Conservation (phyloP, 1,140 invertebrate genomes). For the Hyles euphorbiae region DNA sequence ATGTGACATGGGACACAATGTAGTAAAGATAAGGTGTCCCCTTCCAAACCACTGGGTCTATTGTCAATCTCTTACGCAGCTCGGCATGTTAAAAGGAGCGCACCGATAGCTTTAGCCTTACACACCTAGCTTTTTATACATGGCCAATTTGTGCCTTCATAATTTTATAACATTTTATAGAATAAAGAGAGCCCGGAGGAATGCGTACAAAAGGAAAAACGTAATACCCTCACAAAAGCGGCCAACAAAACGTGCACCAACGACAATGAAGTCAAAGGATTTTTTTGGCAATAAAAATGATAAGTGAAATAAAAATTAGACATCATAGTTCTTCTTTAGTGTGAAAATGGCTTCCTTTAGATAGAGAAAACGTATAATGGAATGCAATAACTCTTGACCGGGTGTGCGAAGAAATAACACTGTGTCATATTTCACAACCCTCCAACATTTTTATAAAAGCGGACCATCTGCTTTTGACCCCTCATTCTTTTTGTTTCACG, state of each 20-base stretch:
- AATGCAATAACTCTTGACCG: slow-evolving; percentile 75
- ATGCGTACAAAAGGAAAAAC: neutral
- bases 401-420: slow-evolving; percentile 75
- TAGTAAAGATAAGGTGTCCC: slow-evolving; percentile 70
- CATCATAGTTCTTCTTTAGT: slow-evolving; percentile 69
- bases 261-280: neutral
- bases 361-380: slow-evolving; percentile 74
- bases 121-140: neutral
- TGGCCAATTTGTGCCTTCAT: neutral
- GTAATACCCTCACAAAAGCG: neutral
- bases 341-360: slow-evolving; percentile 74
- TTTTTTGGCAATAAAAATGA: slow-evolving; percentile 46
- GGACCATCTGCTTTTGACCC: slow-evolving; percentile 74
- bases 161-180: neutral
- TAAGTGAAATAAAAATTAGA: slow-evolving; percentile 71
- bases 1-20: slow-evolving; percentile 70
- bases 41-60: slow-evolving; percentile 65
- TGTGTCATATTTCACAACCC: slow-evolving; percentile 75
- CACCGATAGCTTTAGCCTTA: slow-evolving; percentile 24
- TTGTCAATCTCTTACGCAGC: slow-evolving; percentile 69
- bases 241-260: neutral
- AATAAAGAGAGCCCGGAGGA: no score
- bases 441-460: slow-evolving; percentile 75
- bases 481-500: slow-evolving; percentile 72
- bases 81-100: slow-evolving; percentile 52